phyloP scores from a whole-genome alignment of 2,888 invertebrate genomes.

The Pheosia gnoma region DNA sequence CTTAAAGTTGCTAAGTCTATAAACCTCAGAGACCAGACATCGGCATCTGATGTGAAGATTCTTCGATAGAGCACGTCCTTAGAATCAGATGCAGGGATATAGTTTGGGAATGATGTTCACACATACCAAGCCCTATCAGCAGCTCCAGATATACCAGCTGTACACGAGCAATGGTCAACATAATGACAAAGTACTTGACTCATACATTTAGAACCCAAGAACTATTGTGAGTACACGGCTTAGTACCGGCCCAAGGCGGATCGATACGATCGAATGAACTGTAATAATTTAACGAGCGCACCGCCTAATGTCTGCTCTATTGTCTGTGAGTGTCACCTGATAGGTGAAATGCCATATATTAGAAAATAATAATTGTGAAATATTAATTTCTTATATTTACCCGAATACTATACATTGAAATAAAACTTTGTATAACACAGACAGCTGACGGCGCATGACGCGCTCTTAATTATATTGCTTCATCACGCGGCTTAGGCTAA shows the following conservation, averaged over 20 bases:
- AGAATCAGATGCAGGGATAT: too few relatives aligned
- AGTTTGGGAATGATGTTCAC: too few relatives aligned
- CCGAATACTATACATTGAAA: too few relatives aligned
- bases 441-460: too few relatives aligned
- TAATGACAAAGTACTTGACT: not conserved
- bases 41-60: too few relatives aligned
- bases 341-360: not conserved
- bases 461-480: too few relatives aligned
- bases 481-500: too few relatives aligned
- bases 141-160: not conserved
- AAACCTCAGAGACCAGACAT: too few relatives aligned
- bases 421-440: too few relatives aligned
- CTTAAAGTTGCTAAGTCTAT: too few relatives aligned
- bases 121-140: not conserved
- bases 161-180: not conserved
- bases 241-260: conserved; percentile 7
- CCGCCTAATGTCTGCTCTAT: conserved; percentile 7
- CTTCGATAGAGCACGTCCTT: too few relatives aligned
- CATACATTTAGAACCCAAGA: conserved; percentile 1
- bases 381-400: not conserved
- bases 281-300: conserved; percentile 46
- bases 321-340: not conserved
- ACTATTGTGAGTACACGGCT: conserved; percentile 9
- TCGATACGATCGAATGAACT: conserved; percentile 35
- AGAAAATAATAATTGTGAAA: not conserved